Evolutionary conservation across 2,113 vertebrate genomes (phyloP).

Genomic region (Raja brachyura): DNA sequence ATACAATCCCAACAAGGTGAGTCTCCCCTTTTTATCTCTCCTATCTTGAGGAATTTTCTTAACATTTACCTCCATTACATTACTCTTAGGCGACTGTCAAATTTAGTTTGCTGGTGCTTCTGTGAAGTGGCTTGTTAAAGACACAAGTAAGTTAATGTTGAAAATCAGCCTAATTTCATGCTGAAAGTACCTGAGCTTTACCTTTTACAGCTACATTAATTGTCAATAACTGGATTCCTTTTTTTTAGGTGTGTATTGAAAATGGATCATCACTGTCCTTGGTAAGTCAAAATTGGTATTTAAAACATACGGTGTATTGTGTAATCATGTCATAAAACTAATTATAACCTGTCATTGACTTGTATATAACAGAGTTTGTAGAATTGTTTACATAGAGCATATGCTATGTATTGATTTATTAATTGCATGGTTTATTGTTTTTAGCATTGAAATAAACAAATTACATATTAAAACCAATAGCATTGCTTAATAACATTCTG

Average conservation of each 20-base stretch:
- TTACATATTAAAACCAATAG: neutral
- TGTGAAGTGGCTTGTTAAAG: neutral
- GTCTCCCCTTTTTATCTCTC: neutral
- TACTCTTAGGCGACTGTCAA: neutral
- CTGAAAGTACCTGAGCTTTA: neutral
- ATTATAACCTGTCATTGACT: neutral
- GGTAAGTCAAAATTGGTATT: conserved; percentile 60
- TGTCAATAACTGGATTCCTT: neutral
- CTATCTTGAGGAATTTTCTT: neutral
- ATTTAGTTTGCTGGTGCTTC: neutral
- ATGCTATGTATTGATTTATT: neutral
- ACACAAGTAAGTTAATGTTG: too few relatives aligned
- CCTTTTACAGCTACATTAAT: neutral
- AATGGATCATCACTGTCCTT: conserved; percentile 98
- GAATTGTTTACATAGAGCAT: neutral
- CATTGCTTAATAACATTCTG: neutral
- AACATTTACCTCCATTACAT: too few relatives aligned
- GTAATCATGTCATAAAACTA: neutral
- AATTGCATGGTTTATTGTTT: neutral
- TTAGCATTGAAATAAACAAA: neutral
- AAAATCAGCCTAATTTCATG: too few relatives aligned
- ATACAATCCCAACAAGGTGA: too few relatives aligned
- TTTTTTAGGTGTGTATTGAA: conserved; percentile 83
- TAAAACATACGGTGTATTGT: neutral
- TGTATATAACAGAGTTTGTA: too few relatives aligned